Evolutionary conservation across 2,888 invertebrate species (phyloP), one percentile per base, ranked within the genome.

Genomic region (Theretra japonica): DNA sequence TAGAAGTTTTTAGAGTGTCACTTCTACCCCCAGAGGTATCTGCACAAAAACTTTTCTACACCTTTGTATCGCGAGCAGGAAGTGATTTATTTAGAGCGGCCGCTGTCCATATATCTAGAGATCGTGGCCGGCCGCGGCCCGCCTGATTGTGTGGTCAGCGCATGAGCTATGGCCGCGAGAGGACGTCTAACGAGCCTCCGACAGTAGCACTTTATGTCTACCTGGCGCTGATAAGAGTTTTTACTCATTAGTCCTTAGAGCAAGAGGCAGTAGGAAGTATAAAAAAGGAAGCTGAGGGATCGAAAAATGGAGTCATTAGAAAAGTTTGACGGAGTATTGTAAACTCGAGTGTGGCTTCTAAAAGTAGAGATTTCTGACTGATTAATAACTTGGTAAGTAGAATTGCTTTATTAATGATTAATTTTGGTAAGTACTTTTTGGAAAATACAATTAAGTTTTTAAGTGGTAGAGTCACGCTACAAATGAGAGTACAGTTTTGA

Each of bases 31-130:
- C 74, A 70, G 30, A 56, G n/a, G 74, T 65, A 68, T 65, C 79
- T 76, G 73, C 72, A 70, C 69, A 74, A 75, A 79, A 80, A 77
- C 78, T 79, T 69, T 70, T 70, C 69, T 78, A 77, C 76, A 79
- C 82, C 82, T 86, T 88, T 88, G 88, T 90, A 89, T 86, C 84
- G 82, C 84, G 84, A 88, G 88, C 84, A 91, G 92, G 92, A 93
- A 93, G 92, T 92, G 92, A 93, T 93, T 93, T 93, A 93, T 93
- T 87, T 88, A 86, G 88, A 90, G 88, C 90, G 87, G 81, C 83
- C 85, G 80, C 83, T 79, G 82, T 82, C 87, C 83, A 87, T 89
- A 89, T 92, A 91, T 91, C 91, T 88, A 82, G 75, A 82, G 88
- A 90, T 93, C 93, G 93, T 93, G 23, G 65, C 17, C 21, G 65